These are phyloP conservation scores for Camponotus pennsylvanicus DNA, from an alignment of 1,140 invertebrate genomes.

Conservation along the genomic window DNA sequence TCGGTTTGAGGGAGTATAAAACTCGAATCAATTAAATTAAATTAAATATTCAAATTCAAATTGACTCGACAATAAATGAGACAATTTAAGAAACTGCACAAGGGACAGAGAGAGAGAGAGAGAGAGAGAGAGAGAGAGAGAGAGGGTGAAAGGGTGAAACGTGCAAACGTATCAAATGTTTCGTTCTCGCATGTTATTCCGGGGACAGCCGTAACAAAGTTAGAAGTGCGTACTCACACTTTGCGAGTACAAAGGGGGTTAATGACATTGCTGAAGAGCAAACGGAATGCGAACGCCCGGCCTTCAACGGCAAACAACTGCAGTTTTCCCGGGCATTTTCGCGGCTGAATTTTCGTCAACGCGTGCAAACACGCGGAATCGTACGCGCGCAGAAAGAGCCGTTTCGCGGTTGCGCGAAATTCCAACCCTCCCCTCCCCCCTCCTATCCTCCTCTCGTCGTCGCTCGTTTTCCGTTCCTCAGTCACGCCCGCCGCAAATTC, in stretches of 20 bases:
- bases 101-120: too few species aligned
- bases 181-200: background rate
- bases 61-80: too few species aligned
- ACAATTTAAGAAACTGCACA: too few species aligned
- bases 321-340: constrained; percentile 51
- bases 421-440: background rate
- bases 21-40: background rate
- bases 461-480: constrained; percentile 49
- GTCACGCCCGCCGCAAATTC: constrained; percentile 57
- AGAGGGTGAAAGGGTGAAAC: too few species aligned
- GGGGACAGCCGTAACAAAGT: background rate
- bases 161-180: background rate
- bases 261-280: constrained; percentile 24
- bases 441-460: constrained; percentile 1
- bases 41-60: too few species aligned
- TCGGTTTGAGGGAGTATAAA: background rate
- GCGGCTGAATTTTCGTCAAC: constrained; percentile 58
- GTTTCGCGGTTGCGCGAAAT: constrained; percentile 57
- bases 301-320: constrained; percentile 31
- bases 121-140: too few species aligned
- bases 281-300: constrained; percentile 30
- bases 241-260: background rate
- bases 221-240: background rate
- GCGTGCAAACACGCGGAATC: constrained; percentile 58
- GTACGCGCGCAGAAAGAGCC: constrained; percentile 39